Evolutionary conservation across 2,888 invertebrate species (phyloP).

Genomic region (Cabera pusaria): DNA sequence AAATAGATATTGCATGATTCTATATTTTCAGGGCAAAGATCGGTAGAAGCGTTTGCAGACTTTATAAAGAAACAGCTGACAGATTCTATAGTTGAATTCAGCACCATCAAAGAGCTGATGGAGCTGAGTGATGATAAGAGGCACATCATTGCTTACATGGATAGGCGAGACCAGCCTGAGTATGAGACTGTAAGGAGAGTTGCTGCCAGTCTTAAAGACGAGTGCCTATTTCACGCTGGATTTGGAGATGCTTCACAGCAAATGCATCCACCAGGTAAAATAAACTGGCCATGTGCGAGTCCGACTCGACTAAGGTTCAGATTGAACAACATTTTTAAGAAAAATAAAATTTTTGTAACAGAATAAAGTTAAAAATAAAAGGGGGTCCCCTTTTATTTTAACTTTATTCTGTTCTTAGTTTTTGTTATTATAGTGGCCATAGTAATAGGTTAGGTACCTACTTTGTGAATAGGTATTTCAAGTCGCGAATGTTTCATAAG

Average conservation of each 20-base stretch:
- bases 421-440: no score
- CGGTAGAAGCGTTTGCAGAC: constrained; percentile 94
- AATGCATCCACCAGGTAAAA: constrained; percentile 94
- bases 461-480: no score
- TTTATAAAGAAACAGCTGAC: constrained; percentile 95
- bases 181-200: constrained; percentile 91
- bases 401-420: no score
- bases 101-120: constrained; percentile 87
- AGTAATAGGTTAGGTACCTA: no score
- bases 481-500: no score
- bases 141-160: constrained; percentile 96
- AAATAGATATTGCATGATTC: no score
- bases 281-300: no score
- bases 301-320: no score
- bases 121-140: constrained; percentile 91
- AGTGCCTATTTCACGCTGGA: constrained; percentile 96
- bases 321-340: no score
- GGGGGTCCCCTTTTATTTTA: no score
- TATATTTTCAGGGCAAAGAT: constrained; percentile 87
- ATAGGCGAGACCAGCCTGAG: constrained; percentile 89
- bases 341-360: no score
- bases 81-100: constrained; percentile 92
- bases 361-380: no score
- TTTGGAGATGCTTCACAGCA: constrained; percentile 91
- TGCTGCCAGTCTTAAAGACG: constrained; percentile 95